Base-by-base conservation (phyloP, 2,888 invertebrate species). In the Galerucella nymphaeae region DNA sequence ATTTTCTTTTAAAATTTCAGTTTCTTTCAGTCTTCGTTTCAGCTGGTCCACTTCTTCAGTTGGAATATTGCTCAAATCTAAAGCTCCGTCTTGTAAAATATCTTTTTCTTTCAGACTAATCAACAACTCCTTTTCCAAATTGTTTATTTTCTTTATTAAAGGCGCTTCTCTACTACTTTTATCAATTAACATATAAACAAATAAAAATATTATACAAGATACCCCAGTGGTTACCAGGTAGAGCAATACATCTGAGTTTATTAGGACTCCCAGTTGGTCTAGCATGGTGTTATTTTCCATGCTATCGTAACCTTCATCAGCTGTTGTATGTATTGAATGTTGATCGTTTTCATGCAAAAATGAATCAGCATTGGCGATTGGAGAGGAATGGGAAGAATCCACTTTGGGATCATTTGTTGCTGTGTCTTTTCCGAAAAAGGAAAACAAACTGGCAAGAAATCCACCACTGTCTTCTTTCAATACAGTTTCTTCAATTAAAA, bases 171-270 rank as follows among this genome's bases (percentile, higher is more conserved):
- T 90, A 76, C 92, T 90, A 80, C 89, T 91, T 82, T 92, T 94
- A 85, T 94, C 94, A 75, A 94, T 91, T 79, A 92, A 92, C 84
- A 94, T 93, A 86, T 94, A 93, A 23, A 93, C 93, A 73, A 94
- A 88, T 18, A 92, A 90, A 82, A 95, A 94, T 65, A 93, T 85
- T 9, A 94, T 87, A 0, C 93, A 90, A 0, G 93, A 91, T n/a
- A 90, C 86, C 3, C 93, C 92, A n/a, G 93, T 91, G 63, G 93
- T 84, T 16, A 81, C 69, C 41, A 85, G 71, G 74, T 83, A 84
- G 1, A 84, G 63, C 11, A 83, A 77, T 30, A 83, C 48, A 61
- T 83, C 82, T 4, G 81, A 77, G 67, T 76, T 81, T 30, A 83
- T 80, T 30, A 48, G 77, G 9, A 78, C 61, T 30, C 73, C 68